Conservation (phyloP, 2,888 invertebrate species). For the Plebejus argus region DNA sequence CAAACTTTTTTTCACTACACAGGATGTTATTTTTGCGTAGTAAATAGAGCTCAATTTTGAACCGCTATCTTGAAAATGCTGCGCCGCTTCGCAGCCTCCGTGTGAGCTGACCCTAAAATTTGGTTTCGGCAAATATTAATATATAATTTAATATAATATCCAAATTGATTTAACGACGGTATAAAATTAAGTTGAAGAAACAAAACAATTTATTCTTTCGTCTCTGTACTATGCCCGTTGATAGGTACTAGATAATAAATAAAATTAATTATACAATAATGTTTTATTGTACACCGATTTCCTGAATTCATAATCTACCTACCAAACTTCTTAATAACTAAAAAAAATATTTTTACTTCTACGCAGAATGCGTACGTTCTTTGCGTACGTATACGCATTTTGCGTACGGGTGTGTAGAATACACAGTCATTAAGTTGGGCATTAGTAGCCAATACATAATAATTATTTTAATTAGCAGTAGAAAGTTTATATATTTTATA, state of each 20-base stretch:
- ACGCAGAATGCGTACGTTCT: background rate
- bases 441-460: background rate
- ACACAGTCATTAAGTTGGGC: background rate
- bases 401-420: background rate
- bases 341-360: too few relatives aligned
- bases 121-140: conserved; percentile 48
- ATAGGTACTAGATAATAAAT: conserved; percentile 79
- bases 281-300: conserved; percentile 39
- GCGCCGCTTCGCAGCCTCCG: background rate
- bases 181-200: conserved; percentile 60
- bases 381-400: background rate
- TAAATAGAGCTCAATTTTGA: background rate
- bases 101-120: conserved; percentile 38
- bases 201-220: conserved; percentile 73
- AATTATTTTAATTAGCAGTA: background rate
- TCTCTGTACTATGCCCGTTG: conserved; percentile 77
- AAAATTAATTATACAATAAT: conserved; percentile 70
- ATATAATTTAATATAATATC: conserved; percentile 47
- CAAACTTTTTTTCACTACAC: background rate
- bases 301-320: background rate
- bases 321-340: background rate
- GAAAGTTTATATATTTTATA: background rate
- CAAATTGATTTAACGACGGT: conserved; percentile 47
- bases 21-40: too few relatives aligned
- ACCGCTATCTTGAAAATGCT: background rate